phyloP scores from a whole-genome alignment of 2,797 vertebrate genomes.

The Enteromius treurensis region DNA sequence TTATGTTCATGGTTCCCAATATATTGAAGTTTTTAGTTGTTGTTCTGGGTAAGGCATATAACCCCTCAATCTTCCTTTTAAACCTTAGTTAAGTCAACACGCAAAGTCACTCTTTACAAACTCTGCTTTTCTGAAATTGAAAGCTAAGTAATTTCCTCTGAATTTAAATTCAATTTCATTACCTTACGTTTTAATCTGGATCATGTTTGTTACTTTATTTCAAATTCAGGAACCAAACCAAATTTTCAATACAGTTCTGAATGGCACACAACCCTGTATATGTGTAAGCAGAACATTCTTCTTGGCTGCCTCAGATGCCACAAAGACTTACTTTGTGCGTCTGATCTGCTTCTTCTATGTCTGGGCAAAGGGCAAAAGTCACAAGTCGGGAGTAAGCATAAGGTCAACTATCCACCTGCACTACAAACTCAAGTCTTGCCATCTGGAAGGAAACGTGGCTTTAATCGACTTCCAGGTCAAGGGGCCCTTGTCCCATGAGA shows the following conservation, averaged over 20 bases:
- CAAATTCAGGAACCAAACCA: neutral
- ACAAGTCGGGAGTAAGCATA: conserved; percentile 14
- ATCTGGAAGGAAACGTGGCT: conserved; percentile 50
- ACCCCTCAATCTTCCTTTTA: neutral
- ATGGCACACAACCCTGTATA: neutral
- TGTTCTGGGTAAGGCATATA: neutral
- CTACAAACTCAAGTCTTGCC: conserved; percentile 37
- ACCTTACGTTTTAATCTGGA: neutral
- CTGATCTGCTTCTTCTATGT: conserved; percentile 29
- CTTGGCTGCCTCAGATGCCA: neutral
- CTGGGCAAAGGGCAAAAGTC: conserved; percentile 30
- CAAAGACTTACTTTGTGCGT: conserved; percentile 30
- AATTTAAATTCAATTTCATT: neutral
- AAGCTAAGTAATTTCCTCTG: neutral
- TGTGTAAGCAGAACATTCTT: neutral
- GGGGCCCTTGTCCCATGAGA: conserved; percentile 1
- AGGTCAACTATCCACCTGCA: conserved; percentile 46
- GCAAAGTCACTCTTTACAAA: neutral
- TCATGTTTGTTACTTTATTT: neutral
- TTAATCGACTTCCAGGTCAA: conserved; percentile 54
- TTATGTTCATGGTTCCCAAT: neutral
- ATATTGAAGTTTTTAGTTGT: conserved; percentile 10
- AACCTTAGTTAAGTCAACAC: neutral
- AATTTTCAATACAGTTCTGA: neutral
- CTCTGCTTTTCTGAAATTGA: neutral